Evolutionary conservation across 2,888 invertebrate species (phyloP).

Genomic region (Sinopyrophorus schimmeli): DNA sequence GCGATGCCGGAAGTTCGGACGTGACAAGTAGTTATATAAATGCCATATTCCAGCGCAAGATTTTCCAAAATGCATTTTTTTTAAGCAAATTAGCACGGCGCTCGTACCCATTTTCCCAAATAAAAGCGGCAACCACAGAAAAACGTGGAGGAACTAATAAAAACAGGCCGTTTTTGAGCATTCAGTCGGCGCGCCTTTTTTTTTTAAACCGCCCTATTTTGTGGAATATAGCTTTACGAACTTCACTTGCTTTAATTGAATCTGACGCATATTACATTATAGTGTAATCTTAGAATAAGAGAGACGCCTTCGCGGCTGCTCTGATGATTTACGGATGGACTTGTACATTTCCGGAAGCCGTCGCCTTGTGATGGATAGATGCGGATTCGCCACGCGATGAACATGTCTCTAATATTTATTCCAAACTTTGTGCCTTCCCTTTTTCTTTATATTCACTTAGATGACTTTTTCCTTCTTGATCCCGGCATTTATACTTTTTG

Average conservation of each 20-base stretch:
- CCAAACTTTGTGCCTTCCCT: conserved; percentile 31
- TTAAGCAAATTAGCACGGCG: no score
- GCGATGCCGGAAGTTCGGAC: conserved; percentile 32
- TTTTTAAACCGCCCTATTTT: no score
- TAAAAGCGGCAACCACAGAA: no score
- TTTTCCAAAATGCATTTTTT: no score
- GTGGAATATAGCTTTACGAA: no score
- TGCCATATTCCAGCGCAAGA: not conserved
- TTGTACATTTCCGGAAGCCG: conserved; percentile 29
- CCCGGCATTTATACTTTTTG: conserved; percentile 34
- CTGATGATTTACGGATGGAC: conserved; percentile 34
- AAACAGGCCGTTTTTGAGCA: no score
- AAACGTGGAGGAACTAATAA: no score
- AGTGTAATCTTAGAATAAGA: conserved; percentile 27
- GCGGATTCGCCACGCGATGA: conserved; percentile 32
- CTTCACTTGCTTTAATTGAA: conserved; percentile 30
- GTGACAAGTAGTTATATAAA: no score
- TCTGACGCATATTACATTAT: conserved; percentile 29
- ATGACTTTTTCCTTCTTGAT: conserved; percentile 30
- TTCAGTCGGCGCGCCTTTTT: no score
- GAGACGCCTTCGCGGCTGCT: conserved; percentile 25
- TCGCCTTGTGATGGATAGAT: conserved; percentile 33
- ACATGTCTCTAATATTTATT: conserved; percentile 33
- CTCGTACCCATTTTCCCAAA: no score
- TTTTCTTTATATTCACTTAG: conserved; percentile 34